phyloP scores from a whole-genome alignment of 2,888 invertebrate genomes.

The Habrosyne pyritoides region DNA sequence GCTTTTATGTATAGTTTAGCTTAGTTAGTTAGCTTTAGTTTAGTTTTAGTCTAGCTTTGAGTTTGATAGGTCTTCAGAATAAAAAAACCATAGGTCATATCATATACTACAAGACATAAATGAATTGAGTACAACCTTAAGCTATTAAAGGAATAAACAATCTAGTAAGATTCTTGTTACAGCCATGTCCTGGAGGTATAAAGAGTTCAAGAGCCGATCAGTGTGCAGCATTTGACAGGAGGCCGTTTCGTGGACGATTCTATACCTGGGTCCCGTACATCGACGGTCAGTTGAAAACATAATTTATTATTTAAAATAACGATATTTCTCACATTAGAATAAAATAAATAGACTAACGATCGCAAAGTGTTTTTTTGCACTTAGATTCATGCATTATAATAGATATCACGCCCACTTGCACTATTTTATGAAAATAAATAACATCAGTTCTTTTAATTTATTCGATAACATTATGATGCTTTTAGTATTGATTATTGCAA shows the following conservation, averaged over 20 bases:
- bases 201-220: slow-evolving; percentile 88
- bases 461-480: not conserved
- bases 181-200: slow-evolving; percentile 86
- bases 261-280: slow-evolving; percentile 92
- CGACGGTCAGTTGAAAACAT: slow-evolving; percentile 83
- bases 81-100: no score
- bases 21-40: no score
- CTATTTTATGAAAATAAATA: not conserved
- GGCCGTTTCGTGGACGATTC: slow-evolving; percentile 88
- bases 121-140: no score
- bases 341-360: not conserved
- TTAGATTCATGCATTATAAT: not conserved
- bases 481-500: not conserved
- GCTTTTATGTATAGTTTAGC: no score
- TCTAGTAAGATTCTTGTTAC: slow-evolving; percentile 27
- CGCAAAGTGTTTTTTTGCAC: not conserved
- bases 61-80: no score
- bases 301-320: not conserved
- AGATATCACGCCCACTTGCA: not conserved
- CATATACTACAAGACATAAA: no score
- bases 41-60: no score
- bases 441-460: not conserved
- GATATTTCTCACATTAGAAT: not conserved
- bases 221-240: slow-evolving; percentile 88
- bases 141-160: no score